Base-by-base conservation (phyloP, 2,888 invertebrate genomes). In the Galerucella calmariensis region DNA sequence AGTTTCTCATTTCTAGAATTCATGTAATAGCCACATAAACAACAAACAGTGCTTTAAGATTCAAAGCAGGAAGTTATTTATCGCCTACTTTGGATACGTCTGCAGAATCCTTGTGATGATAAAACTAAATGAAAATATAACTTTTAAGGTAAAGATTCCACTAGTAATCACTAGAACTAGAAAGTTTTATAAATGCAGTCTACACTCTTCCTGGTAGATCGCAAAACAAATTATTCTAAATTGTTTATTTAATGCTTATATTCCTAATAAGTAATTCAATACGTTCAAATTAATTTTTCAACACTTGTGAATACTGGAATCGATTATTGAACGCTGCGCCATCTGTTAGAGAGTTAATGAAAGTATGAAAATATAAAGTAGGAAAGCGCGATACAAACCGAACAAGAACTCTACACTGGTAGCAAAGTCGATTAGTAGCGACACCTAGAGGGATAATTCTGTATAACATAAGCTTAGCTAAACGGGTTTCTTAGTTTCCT, bases 21-120 rank as follows among this genome's bases (percentile, higher is more conserved):
- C 56, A n/a, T 56, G 56, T 56, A 56, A 56, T 41, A 41, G 41
- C 62, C 62, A 35, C 62, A 41, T 62, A 62, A 62, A 62, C 16
- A 16, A 35, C 62, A 35, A 14, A 41, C 62, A 62, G 20, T 62
- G 41, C 62, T 41, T 62, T 27, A 62, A 35, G n/a, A 62, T 41
- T 62, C 41, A 35, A 41, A 9, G 35, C 62, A 35, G 27, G 35
- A 11, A 61, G n/a, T 27, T 61, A 35, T 56, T 56, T 20, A 56
- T 56, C 9, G 16, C 56, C n/a, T 16, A 56, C 56, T 16, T 46
- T 46, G 2, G 12, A 46, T 46, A 46, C 12, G 46, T 11, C 46
- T 46, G 11, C 10, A 12, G 12, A 46, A 46, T 46, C 46, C 12
- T 48, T 48, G 68, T 11, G 24, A 35, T 61, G 24, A 41, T 41